phyloP scores from a whole-genome alignment of 2,888 invertebrate genomes.

The Drosophila silvestris region DNA sequence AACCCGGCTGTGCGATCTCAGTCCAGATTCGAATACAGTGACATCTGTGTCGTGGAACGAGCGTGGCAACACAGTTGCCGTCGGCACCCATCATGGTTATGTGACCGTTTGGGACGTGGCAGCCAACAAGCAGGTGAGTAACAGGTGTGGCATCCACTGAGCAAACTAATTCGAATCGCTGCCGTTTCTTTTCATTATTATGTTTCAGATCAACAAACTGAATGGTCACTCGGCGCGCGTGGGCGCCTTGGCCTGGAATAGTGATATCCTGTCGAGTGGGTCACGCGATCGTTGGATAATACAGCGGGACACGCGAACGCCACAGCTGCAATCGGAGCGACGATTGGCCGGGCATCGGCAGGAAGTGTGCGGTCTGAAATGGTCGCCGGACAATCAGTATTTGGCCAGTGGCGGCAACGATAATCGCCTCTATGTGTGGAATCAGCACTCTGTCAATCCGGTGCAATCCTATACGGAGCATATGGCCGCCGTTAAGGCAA shows the following conservation, averaged over 20 bases:
- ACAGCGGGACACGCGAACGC: slow-evolving; percentile 96
- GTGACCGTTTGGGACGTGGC: slow-evolving; percentile 99
- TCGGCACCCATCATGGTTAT: slow-evolving; percentile 98
- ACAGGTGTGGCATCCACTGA: background rate
- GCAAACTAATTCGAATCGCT: slow-evolving; percentile 2
- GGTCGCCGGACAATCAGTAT: slow-evolving; percentile 99
- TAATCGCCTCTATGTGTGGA: slow-evolving; percentile 87
- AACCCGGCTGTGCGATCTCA: slow-evolving; percentile 97
- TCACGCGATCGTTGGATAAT: slow-evolving; percentile 97
- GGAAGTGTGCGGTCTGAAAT: slow-evolving; percentile 98
- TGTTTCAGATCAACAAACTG: slow-evolving; percentile 91
- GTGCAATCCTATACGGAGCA: slow-evolving; percentile 98
- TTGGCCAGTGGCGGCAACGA: slow-evolving; percentile 99
- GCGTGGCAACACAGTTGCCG: slow-evolving; percentile 97
- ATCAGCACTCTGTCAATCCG: slow-evolving; percentile 93
- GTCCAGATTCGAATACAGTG: slow-evolving; percentile 96
- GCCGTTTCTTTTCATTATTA: background rate
- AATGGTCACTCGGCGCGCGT: slow-evolving; percentile 96
- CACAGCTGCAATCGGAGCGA: slow-evolving; percentile 91
- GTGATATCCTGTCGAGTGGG: slow-evolving; percentile 97
- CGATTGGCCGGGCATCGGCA: slow-evolving; percentile 96
- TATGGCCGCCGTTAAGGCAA: slow-evolving; percentile 98
- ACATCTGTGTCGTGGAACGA: slow-evolving; percentile 99
- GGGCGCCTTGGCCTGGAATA: slow-evolving; percentile 98
- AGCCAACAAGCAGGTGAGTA: slow-evolving; percentile 92